phyloP scores from a whole-genome alignment of 1,140 invertebrate genomes.

The Drosophila equinoxialis region DNA sequence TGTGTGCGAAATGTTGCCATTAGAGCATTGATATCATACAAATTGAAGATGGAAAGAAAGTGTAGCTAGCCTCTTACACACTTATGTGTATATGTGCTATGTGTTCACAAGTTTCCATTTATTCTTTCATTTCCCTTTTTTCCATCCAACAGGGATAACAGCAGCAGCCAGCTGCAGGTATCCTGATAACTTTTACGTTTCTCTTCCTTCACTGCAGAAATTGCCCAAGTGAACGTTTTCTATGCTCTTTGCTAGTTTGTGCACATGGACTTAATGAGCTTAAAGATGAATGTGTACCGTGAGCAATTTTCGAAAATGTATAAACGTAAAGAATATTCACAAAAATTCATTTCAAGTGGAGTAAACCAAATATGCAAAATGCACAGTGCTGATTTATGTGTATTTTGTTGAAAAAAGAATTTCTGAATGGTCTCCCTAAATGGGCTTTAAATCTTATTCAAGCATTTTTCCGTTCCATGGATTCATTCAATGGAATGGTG shows the following conservation, averaged over 20 bases:
- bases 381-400: too few relatives aligned
- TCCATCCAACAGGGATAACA: background rate
- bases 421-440: too few relatives aligned
- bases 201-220: background rate
- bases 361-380: too few relatives aligned
- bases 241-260: background rate
- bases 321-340: background rate
- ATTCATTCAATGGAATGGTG: too few relatives aligned
- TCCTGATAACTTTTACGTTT: conserved; percentile 7
- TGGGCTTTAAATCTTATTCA: too few relatives aligned
- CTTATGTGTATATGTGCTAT: background rate
- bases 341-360: background rate
- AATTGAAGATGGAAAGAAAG: background rate
- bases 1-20: conserved; percentile 1
- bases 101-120: background rate
- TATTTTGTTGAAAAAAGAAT: too few relatives aligned
- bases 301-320: background rate
- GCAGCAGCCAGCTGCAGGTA: background rate
- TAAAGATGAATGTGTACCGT: conserved; percentile 2
- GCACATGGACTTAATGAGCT: background rate
- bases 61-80: background rate
- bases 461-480: too few relatives aligned
- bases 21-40: background rate
- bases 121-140: conserved; percentile 19
- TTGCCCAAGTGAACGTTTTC: background rate